phyloP scores from a whole-genome alignment of 2,888 invertebrate species.

The Cenopis cana region DNA sequence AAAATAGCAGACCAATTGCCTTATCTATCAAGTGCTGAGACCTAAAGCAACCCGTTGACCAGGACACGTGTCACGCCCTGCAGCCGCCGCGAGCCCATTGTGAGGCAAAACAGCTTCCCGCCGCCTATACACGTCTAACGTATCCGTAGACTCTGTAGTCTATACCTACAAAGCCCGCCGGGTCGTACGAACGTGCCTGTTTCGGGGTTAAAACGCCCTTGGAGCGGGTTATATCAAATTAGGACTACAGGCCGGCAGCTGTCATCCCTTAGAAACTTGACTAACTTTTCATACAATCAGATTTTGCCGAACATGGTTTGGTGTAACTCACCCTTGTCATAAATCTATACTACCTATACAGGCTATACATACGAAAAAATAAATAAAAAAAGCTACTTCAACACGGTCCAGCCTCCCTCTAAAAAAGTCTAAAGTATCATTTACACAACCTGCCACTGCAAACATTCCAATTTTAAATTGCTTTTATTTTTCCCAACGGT shows the following conservation, averaged over 20 bases:
- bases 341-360: too few relatives aligned
- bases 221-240: too few relatives aligned
- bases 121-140: neutral
- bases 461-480: constrained; percentile 36
- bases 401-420: neutral
- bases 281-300: too few relatives aligned
- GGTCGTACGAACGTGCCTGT: neutral
- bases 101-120: constrained; percentile 15
- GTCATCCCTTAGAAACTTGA: too few relatives aligned
- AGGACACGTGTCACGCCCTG: constrained; percentile 42
- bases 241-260: too few relatives aligned
- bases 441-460: constrained; percentile 9
- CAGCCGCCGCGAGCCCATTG: constrained; percentile 31
- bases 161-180: neutral
- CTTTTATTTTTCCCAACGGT: constrained; percentile 32
- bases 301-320: too few relatives aligned
- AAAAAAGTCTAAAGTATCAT: constrained; percentile 10
- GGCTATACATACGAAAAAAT: neutral
- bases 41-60: constrained; percentile 58
- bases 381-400: neutral
- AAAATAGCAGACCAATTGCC: neutral
- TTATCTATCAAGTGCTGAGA: constrained; percentile 50
- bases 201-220: neutral
- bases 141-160: too few relatives aligned
- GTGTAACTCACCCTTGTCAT: too few relatives aligned